Conservation (phyloP, 2,113 vertebrate genomes). For the Ctenodactylus gundi region DNA sequence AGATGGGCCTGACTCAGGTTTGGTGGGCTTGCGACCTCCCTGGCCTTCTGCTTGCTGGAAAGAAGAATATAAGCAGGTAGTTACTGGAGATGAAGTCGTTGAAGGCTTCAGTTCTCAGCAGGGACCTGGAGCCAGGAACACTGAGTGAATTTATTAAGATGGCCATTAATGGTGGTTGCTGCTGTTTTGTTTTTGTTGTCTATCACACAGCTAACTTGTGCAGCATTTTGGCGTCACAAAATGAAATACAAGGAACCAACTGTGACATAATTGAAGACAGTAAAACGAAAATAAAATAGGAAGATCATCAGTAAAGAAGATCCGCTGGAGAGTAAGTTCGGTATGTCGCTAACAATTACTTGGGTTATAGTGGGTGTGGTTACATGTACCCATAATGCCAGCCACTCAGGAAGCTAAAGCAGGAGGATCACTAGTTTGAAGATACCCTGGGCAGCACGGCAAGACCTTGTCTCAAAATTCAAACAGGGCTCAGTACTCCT, state of each 20-base stretch:
- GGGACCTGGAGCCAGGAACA: neutral
- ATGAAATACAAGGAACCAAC: neutral
- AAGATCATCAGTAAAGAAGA: neutral
- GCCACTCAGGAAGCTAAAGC: neutral
- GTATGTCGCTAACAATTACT: neutral
- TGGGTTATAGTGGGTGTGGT: neutral
- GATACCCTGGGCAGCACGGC: neutral
- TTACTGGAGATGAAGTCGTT: neutral
- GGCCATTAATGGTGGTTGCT: neutral
- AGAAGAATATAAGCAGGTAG: neutral
- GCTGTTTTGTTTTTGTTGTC: constrained; percentile 44
- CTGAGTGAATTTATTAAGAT: neutral
- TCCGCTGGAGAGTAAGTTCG: constrained; percentile 40
- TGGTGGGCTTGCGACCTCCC: neutral
- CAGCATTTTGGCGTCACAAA: neutral
- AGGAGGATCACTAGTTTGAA: neutral
- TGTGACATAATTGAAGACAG: neutral
- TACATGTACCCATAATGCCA: neutral
- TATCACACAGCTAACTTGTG: neutral
- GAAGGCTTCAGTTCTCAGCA: neutral
- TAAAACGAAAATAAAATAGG: neutral
- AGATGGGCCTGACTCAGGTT: neutral
- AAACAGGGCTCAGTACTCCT: neutral
- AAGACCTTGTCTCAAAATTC: neutral
- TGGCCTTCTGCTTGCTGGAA: constrained; percentile 20